Evolutionary conservation across 2,113 vertebrate species (phyloP).

Genomic region (Psophia crepitans): DNA sequence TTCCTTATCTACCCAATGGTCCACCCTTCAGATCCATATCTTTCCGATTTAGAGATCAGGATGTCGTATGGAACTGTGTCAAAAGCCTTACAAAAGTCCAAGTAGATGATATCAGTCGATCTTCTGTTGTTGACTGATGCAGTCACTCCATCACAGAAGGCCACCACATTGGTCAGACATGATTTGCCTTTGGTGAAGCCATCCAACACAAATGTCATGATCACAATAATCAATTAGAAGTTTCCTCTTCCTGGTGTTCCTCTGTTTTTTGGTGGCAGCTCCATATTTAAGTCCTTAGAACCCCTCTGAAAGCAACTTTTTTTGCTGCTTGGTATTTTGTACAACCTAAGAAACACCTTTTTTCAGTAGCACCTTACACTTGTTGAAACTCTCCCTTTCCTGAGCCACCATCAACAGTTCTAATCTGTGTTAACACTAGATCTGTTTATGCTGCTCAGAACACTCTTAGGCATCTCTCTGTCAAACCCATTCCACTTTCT

Average conservation of each 20-base stretch:
- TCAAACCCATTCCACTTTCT: not conserved
- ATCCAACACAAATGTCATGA: not conserved
- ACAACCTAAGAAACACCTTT: not conserved
- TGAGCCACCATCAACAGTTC: not conserved
- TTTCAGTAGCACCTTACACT: not conserved
- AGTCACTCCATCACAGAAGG: too few species aligned
- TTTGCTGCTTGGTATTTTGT: not conserved
- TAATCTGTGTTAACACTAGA: not conserved
- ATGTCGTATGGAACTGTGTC: too few species aligned
- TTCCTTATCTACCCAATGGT: too few species aligned
- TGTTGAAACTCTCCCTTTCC: not conserved
- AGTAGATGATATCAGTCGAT: too few species aligned
- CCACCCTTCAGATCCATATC: too few species aligned
- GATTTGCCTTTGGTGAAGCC: too few species aligned
- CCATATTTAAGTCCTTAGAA: not conserved
- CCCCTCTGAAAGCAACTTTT: fast-evolving
- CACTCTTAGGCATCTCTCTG: not conserved
- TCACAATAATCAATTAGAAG: not conserved
- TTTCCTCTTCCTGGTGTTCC: not conserved
- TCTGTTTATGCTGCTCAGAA: not conserved
- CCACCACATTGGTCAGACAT: too few species aligned
- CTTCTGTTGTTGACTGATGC: too few species aligned
- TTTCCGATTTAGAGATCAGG: too few species aligned
- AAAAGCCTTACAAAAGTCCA: too few species aligned
- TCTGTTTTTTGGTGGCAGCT: not conserved